Conservation (phyloP, 2,113 vertebrate species). For the Megaceryle maxima region DNA sequence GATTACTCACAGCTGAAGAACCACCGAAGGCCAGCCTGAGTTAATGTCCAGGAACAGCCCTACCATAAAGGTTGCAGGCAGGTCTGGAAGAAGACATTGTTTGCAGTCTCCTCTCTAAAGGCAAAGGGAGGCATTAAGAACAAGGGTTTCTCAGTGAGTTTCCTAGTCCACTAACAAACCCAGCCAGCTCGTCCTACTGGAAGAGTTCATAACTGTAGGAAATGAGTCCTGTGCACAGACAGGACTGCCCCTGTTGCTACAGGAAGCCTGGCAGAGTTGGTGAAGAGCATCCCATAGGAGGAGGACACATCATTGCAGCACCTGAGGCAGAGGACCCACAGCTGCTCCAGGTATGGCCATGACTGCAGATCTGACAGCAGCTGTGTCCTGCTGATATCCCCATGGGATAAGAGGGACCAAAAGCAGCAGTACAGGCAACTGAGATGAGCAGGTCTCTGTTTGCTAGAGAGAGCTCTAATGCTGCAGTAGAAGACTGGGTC, state of each 20-base stretch:
- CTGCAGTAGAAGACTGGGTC: background rate
- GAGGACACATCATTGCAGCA: background rate
- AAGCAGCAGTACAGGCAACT: rapidly evolving
- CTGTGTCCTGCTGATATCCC: background rate
- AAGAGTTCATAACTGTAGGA: background rate
- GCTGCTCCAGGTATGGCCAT: background rate
- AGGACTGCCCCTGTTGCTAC: background rate
- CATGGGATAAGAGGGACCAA: background rate
- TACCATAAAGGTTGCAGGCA: too few species aligned
- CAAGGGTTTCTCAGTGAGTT: background rate
- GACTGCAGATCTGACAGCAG: background rate
- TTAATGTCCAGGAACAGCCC: background rate
- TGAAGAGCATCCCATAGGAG: background rate
- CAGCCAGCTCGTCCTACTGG: background rate
- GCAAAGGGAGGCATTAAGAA: background rate
- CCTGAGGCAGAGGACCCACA: background rate
- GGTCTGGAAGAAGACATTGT: background rate
- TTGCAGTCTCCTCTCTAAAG: background rate
- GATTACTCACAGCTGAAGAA: background rate
- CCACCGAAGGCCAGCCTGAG: background rate
- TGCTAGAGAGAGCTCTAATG: background rate
- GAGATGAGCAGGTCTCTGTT: background rate
- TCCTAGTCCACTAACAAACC: background rate
- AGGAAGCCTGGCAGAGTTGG: rapidly evolving
- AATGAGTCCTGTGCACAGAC: background rate